A percentile compares a stretch with the other conserved stretches of the same genome.
These are phyloP conservation scores for Papilio gigon DNA, from an alignment of 2,888 invertebrate genomes.

Conservation along the genomic window DNA sequence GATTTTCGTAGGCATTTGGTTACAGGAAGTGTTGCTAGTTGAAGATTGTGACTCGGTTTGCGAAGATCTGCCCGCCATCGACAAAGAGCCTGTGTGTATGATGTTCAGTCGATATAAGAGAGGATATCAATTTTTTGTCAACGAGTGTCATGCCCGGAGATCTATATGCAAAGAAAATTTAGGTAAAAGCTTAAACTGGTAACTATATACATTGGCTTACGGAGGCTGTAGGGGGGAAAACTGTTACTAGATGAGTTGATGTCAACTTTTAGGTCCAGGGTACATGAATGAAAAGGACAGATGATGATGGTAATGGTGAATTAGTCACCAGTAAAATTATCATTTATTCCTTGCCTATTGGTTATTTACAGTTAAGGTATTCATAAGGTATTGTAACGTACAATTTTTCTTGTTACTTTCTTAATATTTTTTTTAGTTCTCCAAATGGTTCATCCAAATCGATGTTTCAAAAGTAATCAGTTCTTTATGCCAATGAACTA, in stretches of 20 bases:
- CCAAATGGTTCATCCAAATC: conserved; percentile 65
- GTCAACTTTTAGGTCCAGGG: too few species aligned
- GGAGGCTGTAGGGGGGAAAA: too few species aligned
- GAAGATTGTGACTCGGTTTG: conserved; percentile 59
- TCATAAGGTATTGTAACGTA: too few species aligned
- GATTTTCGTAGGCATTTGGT: not conserved
- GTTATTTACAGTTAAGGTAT: too few species aligned
- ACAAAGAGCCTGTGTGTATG: conserved; percentile 70
- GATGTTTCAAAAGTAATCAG: conserved; percentile 62
- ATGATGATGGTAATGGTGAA: too few species aligned
- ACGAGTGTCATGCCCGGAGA: conserved; percentile 70
- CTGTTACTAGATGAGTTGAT: not conserved
- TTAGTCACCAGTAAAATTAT: too few species aligned
- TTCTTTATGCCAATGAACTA: conserved; percentile 59
- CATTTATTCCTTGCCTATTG: too few species aligned
- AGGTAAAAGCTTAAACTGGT: conserved; percentile 53
- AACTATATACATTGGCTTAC: too few species aligned
- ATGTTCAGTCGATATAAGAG: conserved; percentile 74
- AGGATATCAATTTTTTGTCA: conserved; percentile 68
- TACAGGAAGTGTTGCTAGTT: not conserved
- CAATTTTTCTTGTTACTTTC: conserved; percentile 44
- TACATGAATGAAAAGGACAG: too few species aligned
- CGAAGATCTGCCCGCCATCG: conserved; percentile 59
- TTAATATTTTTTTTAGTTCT: too few species aligned
- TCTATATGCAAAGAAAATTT: conserved; percentile 67